Evolutionary conservation across 1,140 invertebrate species (phyloP).

Genomic region (Tribolium castaneum): DNA sequence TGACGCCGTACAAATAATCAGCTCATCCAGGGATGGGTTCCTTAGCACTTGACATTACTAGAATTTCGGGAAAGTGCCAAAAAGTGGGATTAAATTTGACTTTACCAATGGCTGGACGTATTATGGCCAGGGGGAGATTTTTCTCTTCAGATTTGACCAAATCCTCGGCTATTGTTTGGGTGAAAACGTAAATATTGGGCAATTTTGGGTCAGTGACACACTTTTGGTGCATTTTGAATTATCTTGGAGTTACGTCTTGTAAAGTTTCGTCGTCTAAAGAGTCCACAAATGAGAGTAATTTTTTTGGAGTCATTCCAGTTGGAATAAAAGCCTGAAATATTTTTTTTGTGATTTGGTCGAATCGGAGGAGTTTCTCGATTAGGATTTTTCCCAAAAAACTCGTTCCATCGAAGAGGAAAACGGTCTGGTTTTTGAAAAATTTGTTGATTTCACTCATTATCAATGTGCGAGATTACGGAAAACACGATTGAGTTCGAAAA

Average conservation of each 20-base stretch:
- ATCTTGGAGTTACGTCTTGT: not conserved
- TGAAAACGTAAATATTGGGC: conserved; percentile 4
- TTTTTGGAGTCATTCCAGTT: conserved; percentile 62
- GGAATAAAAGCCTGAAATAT: conserved; percentile 41
- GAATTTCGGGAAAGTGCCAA: not conserved
- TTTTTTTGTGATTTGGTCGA: conserved; percentile 74
- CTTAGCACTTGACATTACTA: not conserved
- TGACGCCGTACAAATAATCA: conserved; percentile 10
- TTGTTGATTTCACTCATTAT: not conserved
- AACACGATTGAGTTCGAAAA: too few species aligned
- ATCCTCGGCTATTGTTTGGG: conserved; percentile 6
- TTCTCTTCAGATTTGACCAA: not conserved
- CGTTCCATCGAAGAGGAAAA: conserved; percentile 66
- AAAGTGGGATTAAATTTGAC: not conserved
- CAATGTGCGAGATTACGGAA: too few species aligned
- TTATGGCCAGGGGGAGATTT: not conserved
- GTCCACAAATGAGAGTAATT: not conserved
- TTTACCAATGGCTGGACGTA: conserved; percentile 14
- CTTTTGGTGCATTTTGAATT: not conserved
- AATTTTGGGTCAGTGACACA: conserved; percentile 34
- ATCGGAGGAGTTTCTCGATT: conserved; percentile 87
- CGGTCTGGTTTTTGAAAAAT: not conserved
- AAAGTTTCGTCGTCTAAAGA: not conserved
- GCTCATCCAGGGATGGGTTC: conserved; percentile 29
- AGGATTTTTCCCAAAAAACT: conserved; percentile 91